Conservation (phyloP, 2,888 invertebrate species). For the Protonemura montana region DNA sequence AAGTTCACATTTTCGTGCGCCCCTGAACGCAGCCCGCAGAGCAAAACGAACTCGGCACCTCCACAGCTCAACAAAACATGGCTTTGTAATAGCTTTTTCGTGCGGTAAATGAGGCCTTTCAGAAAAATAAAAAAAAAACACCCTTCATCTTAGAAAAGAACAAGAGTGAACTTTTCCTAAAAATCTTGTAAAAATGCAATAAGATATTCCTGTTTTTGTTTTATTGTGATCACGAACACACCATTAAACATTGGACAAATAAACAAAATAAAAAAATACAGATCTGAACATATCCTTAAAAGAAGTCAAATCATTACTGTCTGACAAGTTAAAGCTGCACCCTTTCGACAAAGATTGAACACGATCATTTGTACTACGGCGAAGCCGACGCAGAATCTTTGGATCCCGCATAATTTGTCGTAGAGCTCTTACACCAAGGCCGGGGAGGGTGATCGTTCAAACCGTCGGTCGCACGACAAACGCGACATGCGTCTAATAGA, state of each 20-base stretch:
- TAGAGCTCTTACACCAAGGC: background rate
- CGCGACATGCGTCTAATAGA: conserved; percentile 7
- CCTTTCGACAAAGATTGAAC: conserved; percentile 4
- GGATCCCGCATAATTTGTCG: conserved; percentile 12
- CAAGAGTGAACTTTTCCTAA: background rate
- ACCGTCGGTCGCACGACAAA: background rate
- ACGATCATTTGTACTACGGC: background rate
- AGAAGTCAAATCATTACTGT: background rate
- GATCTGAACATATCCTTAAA: background rate
- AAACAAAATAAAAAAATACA: background rate
- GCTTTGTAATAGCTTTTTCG: background rate
- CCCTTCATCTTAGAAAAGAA: background rate
- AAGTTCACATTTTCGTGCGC: background rate
- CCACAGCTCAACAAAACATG: background rate
- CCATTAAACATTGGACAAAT: background rate
- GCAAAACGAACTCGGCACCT: background rate
- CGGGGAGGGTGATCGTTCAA: background rate
- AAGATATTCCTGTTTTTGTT: background rate
- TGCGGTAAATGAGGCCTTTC: background rate
- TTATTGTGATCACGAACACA: background rate
- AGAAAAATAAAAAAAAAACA: background rate
- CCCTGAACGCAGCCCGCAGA: background rate
- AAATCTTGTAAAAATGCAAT: background rate
- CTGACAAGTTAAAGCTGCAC: conserved; percentile 5
- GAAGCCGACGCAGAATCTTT: background rate